Percentiles rank a stretch among this genome's conserved stretches.
phyloP scores from a whole-genome alignment of 2,113 vertebrate species.

The Irena cyanogastra region DNA sequence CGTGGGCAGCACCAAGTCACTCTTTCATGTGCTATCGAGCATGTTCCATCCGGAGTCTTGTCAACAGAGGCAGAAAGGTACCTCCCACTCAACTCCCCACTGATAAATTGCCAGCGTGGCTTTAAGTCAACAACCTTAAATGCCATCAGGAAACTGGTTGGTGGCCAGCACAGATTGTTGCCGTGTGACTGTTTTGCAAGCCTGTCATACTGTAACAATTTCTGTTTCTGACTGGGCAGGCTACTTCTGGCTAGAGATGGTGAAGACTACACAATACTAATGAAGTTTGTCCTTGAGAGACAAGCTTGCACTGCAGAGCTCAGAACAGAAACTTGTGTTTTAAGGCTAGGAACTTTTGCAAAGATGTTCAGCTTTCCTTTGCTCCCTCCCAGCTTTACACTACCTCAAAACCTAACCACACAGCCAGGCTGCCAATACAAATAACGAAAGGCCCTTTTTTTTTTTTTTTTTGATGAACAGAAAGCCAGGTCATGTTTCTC shows the following conservation, averaged over 20 bases:
- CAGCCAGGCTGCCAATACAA: neutral
- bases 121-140: slow-evolving; percentile 7
- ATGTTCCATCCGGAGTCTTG: neutral
- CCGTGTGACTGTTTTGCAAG: neutral
- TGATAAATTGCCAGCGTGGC: neutral
- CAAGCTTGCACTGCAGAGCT: neutral
- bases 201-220: neutral
- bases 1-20: neutral
- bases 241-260: neutral
- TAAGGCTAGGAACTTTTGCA: neutral
- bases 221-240: neutral
- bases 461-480: neutral
- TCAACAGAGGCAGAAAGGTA: neutral
- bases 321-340: neutral
- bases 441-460: neutral
- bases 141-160: neutral
- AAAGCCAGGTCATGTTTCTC: neutral
- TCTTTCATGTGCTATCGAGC: neutral
- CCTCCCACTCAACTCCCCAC: neutral
- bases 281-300: neutral
- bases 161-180: neutral
- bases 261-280: neutral
- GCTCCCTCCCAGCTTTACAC: neutral
- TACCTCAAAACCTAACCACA: neutral
- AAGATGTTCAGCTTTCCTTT: neutral